A percentile compares a stretch with the other conserved stretches of the same genome.
Evolutionary conservation across 2,888 invertebrate genomes (phyloP).

Genomic region (Odontothrips loti): DNA sequence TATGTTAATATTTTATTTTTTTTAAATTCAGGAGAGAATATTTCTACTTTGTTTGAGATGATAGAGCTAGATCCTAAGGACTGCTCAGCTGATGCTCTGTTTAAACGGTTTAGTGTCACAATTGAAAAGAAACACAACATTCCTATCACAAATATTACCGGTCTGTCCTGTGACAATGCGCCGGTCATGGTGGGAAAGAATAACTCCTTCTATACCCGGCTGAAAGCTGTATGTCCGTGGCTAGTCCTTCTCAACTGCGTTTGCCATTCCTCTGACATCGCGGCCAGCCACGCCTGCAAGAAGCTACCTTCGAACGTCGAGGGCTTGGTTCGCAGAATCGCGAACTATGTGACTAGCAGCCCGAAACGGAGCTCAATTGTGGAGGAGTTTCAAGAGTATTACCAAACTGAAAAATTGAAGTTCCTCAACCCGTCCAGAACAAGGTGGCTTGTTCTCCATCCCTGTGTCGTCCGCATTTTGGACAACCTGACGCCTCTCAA

Average conservation of each 20-base stretch:
- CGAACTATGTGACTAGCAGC: neutral
- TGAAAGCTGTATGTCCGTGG: neutral
- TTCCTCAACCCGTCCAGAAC: conserved; percentile 33
- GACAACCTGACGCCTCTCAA: conserved; percentile 27
- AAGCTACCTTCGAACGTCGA: conserved; percentile 33
- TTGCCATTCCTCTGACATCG: conserved; percentile 36
- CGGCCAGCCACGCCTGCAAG: conserved; percentile 34
- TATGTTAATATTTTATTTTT: neutral
- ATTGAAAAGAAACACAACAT: conserved; percentile 33
- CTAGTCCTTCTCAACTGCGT: conserved; percentile 33
- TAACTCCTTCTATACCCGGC: conserved; percentile 34
- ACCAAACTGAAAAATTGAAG: conserved; percentile 27
- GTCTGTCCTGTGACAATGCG: conserved; percentile 36
- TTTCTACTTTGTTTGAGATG: conserved; percentile 33
- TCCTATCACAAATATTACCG: conserved; percentile 35
- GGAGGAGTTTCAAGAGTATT: conserved; percentile 32
- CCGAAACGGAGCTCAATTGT: conserved; percentile 32
- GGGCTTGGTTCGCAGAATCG: conserved; percentile 21
- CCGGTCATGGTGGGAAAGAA: conserved; percentile 36
- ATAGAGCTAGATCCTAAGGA: conserved; percentile 36
- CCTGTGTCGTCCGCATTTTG: conserved; percentile 20
- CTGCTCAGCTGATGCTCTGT: conserved; percentile 34
- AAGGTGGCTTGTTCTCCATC: conserved; percentile 35
- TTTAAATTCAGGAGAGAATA: conserved; percentile 34
- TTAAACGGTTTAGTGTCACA: conserved; percentile 33